Percentiles rank a stretch among this genome's conserved stretches.
These are phyloP conservation scores for Kryptolebias marmoratus DNA, from an alignment of 2,113 vertebrate species.

Conservation along the genomic window DNA sequence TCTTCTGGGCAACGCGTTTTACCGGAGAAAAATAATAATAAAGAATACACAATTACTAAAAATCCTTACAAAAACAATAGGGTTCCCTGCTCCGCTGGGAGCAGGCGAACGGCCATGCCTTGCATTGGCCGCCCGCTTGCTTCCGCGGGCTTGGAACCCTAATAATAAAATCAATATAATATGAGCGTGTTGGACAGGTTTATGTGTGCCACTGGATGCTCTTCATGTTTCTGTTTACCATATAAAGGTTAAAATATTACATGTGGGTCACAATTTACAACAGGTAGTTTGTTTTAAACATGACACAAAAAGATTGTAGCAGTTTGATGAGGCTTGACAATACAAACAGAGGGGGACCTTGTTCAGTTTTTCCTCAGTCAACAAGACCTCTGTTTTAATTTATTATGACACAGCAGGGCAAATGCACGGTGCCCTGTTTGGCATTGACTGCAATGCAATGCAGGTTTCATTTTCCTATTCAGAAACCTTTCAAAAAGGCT, in stretches of 20 bases:
- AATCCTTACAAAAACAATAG: no score
- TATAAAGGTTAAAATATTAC: not conserved
- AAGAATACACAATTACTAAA: no score
- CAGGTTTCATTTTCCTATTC: slow-evolving; percentile 67
- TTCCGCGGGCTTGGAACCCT: no score
- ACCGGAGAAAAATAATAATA: no score
- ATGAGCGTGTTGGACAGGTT: not conserved
- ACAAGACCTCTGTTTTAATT: slow-evolving; percentile 64
- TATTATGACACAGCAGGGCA: slow-evolving; percentile 57
- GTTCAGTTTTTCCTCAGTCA: slow-evolving; percentile 27
- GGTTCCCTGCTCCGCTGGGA: no score
- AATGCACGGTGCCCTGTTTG: slow-evolving; percentile 54
- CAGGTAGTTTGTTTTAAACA: not conserved
- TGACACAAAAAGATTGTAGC: not conserved
- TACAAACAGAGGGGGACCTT: slow-evolving; percentile 14
- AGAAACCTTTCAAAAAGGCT: slow-evolving; percentile 37
- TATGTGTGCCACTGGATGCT: not conserved
- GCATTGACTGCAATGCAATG: slow-evolving; percentile 42
- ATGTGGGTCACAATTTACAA: not conserved
- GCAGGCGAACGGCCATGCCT: no score
- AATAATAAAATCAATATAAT: not conserved
- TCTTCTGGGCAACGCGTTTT: no score
- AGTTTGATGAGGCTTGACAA: slow-evolving; percentile 8
- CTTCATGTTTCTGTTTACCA: not conserved
- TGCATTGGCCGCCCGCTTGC: no score